Evolutionary conservation across 2,113 vertebrate genomes (phyloP), one percentile per base, ranked within the genome.

Genomic region (Percopsis transmontana): DNA sequence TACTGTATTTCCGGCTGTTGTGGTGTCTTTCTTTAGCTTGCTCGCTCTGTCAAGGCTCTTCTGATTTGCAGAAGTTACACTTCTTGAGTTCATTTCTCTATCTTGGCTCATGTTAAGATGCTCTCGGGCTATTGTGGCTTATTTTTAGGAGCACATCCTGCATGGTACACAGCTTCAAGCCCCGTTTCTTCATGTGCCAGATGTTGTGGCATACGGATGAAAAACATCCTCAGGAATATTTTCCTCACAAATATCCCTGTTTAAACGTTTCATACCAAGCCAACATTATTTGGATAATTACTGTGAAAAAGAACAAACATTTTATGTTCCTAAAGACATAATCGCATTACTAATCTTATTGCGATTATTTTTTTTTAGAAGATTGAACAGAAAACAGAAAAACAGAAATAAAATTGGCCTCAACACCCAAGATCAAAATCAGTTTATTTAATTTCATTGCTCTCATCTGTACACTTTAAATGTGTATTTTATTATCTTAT

Each of bases 201-300:
- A 79, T 90, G 82, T 62, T 79, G 84, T 57, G 20, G 77, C 89
- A 90, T 85, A 84, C 83, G 86, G 87, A 83, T 82, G 80, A 80
- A 87, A 85, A 57, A 10, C 61, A 67, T 68, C 84, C 83, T 1
- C 18, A 66, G 85, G 84, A 79, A 27, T 33, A 73, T 88, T 84
- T 73, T 38, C 62, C 74, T 62, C 70, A 63, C 62, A 80, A 82
- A 86, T 82, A 85, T 74, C 72, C 41, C 51, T 70, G 33, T 39
- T 70, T 66, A 38, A 85, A 86, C 79, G 58, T 77, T 71, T 70
- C 47, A 75, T 27, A 13, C 12, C 20, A 5, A 58, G 42, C 38
- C 41, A 58, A 74, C 67, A 45, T 72, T 58, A 62, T 78, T 74
- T 69, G 5, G 19, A 51, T 33, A 33, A 7, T 7, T 33, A 4